Evolutionary conservation across 2,113 vertebrate species (phyloP).

Genomic region (Tricholaema leucomelas): DNA sequence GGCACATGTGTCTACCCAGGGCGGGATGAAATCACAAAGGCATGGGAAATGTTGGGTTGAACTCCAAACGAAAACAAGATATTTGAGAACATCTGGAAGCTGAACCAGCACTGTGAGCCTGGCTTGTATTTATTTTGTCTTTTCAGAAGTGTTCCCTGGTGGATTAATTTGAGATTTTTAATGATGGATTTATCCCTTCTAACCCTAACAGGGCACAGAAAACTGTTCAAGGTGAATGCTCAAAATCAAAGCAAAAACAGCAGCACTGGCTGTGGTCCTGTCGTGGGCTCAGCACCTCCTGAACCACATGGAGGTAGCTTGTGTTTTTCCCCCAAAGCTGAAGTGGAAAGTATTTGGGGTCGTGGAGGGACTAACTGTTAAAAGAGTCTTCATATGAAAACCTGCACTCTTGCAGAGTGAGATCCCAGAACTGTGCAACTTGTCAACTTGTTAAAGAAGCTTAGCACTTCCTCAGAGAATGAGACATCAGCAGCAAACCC

Average conservation of each 20-base stretch:
- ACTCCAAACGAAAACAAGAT: not conserved
- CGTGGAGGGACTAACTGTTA: not conserved
- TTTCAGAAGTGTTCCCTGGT: not conserved
- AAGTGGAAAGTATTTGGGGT: not conserved
- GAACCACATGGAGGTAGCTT: not conserved
- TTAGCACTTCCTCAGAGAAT: not conserved
- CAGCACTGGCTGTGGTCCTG: not conserved
- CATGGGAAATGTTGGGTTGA: conserved; percentile 15
- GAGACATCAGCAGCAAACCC: not conserved
- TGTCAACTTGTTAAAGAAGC: not conserved
- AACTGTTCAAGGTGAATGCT: not conserved
- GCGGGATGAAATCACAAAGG: conserved; percentile 1
- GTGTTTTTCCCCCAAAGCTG: not conserved
- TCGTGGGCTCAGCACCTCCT: not conserved
- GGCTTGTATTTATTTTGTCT: conserved; percentile 12
- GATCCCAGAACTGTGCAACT: not conserved
- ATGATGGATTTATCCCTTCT: conserved; percentile 4
- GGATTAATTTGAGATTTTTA: conserved; percentile 26
- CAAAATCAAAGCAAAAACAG: not conserved
- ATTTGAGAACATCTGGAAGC: conserved; percentile 40
- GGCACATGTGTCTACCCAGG: not conserved
- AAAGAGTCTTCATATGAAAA: not conserved
- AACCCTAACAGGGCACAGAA: not conserved
- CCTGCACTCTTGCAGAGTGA: not conserved
- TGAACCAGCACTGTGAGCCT: conserved; percentile 1